phyloP scores from a whole-genome alignment of 2,797 vertebrate species.

The Cirrhinus mrigala region DNA sequence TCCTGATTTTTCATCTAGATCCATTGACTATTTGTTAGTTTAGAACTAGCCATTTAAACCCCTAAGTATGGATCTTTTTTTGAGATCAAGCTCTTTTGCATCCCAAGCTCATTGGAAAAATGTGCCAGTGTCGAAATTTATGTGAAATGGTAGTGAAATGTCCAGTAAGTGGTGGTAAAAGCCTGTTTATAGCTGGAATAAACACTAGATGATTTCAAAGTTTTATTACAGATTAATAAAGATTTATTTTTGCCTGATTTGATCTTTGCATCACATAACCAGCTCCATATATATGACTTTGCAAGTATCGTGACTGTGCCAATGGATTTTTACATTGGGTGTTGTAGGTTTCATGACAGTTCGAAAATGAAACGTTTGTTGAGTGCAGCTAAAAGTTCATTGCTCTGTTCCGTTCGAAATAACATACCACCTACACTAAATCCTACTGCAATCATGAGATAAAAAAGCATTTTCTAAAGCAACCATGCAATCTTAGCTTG shows the following conservation, averaged over 20 bases:
- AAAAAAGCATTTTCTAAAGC: background rate
- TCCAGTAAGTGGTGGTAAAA: background rate
- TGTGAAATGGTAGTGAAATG: background rate
- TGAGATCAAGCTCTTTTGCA: background rate
- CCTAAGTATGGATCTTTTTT: background rate
- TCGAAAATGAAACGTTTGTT: background rate
- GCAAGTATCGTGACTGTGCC: background rate
- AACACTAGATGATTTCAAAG: no score
- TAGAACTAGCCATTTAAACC: background rate
- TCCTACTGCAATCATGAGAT: background rate
- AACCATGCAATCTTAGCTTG: background rate
- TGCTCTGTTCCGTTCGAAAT: background rate
- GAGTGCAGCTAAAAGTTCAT: background rate
- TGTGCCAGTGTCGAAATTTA: background rate
- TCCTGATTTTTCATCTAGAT: background rate
- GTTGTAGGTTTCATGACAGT: background rate
- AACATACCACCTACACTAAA: background rate
- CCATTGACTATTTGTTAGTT: background rate
- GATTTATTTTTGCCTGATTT: no score
- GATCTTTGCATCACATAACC: no score
- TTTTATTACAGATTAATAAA: no score
- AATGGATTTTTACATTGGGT: background rate
- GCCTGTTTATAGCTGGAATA: no score
- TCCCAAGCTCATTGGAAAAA: background rate
- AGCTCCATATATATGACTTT: no score